Base-by-base conservation (phyloP, 2,888 invertebrate species). In the Agrypnus murinus region DNA sequence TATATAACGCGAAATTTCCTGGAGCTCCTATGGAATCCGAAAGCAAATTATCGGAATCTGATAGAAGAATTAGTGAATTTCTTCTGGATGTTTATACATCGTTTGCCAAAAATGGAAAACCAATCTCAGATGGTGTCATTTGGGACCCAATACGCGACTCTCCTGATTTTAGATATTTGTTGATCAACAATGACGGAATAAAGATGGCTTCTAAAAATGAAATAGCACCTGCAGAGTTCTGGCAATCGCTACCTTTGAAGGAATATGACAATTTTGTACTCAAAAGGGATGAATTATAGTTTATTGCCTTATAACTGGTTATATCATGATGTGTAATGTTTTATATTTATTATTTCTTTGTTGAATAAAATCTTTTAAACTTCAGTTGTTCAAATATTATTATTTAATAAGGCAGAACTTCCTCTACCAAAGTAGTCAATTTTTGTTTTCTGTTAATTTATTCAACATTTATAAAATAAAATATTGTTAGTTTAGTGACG, bases 241-340 rank as follows among this genome's bases (percentile, higher is more conserved):
- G 65, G 65, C 15, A 40, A 9, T 14, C 36, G 8, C 38, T 65
- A 25, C 57, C 57, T 6, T 17, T 65, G 7, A 46, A 3, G 10
- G 65, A 65, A 58, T 9, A 65, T 9, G 58, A 65, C 9, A 43
- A 57, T 2, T n/a, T n/a, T n/a, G n/a, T n/a, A n/a, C n/a, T n/a
- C n/a, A n/a, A n/a, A n/a, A n/a, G n/a, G n/a, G n/a, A n/a, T n/a
- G n/a, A n/a, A n/a, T n/a, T n/a, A n/a, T n/a, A n/a, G n/a, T n/a
- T n/a, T n/a, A n/a, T n/a, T n/a, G n/a, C n/a, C n/a, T n/a, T n/a
- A n/a, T n/a, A n/a, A n/a, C n/a, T n/a, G n/a, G n/a, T n/a, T n/a
- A n/a, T n/a, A n/a, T n/a, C n/a, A n/a, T n/a, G n/a, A n/a, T n/a
- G n/a, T n/a, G n/a, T n/a, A n/a, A n/a, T n/a, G n/a, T n/a, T n/a